A percentile compares a stretch with the other conserved stretches of the same genome.
phyloP scores from a whole-genome alignment of 2,113 vertebrate species.

The Notechis scutatus region DNA sequence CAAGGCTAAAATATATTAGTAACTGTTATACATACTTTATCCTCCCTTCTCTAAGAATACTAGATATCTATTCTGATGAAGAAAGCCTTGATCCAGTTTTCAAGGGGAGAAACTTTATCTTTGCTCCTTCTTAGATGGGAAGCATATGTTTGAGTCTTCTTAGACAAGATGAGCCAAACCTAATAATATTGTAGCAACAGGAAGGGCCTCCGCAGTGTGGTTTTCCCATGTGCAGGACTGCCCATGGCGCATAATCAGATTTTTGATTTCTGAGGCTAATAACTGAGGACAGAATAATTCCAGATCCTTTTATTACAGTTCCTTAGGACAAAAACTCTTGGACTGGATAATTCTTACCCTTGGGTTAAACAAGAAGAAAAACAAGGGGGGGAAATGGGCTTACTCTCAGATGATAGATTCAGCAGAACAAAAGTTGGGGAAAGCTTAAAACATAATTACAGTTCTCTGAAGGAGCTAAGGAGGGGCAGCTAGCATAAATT shows the following conservation, averaged over 20 bases:
- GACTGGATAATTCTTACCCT: neutral
- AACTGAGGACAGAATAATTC: neutral
- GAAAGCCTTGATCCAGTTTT: neutral
- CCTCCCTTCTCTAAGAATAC: neutral
- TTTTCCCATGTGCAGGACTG: neutral
- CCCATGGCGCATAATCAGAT: neutral
- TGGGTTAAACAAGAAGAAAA: neutral
- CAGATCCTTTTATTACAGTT: neutral
- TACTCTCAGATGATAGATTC: neutral
- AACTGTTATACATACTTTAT: neutral
- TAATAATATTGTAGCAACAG: neutral
- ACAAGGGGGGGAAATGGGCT: neutral
- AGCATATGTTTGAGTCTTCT: neutral
- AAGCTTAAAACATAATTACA: neutral
- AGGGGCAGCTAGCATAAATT: conserved; percentile 11
- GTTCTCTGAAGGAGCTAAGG: conserved; percentile 7
- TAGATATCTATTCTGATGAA: neutral
- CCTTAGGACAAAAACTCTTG: neutral
- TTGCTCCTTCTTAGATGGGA: neutral
- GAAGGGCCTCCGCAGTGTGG: neutral
- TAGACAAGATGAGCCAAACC: neutral
- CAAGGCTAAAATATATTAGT: neutral
- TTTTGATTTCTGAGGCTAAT: neutral
- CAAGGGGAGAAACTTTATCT: neutral
- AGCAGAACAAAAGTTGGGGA: neutral